Percentiles rank a stretch among this genome's conserved stretches.
Conservation (phyloP, 1,140 invertebrate species). For the Phocides pigmalion region DNA sequence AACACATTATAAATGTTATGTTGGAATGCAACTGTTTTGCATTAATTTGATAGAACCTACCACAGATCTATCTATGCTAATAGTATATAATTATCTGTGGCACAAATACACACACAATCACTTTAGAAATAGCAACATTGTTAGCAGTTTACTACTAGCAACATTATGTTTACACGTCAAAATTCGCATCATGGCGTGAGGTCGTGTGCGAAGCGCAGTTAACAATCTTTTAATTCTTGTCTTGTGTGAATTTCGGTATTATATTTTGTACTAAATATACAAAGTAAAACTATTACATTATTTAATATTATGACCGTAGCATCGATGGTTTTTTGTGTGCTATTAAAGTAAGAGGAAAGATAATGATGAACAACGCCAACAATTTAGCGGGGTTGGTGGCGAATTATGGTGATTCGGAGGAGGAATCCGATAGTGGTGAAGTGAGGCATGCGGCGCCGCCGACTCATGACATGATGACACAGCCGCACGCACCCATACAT, state of each 20-base stretch:
- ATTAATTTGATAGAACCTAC: too few relatives aligned
- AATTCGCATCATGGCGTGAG: neutral
- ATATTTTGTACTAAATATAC: neutral
- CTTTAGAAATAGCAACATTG: too few relatives aligned
- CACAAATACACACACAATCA: too few relatives aligned
- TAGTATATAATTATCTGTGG: too few relatives aligned
- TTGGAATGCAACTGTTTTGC: too few relatives aligned
- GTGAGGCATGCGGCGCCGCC: constrained; percentile 14
- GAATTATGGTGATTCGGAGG: constrained; percentile 74
- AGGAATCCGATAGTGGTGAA: constrained; percentile 60
- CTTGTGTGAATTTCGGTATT: neutral
- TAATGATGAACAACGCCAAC: constrained; percentile 62
- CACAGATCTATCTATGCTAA: too few relatives aligned
- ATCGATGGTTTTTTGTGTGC: neutral
- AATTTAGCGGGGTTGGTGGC: constrained; percentile 65
- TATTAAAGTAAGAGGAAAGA: neutral
- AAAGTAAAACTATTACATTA: neutral
- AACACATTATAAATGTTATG: too few relatives aligned
- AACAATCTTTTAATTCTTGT: neutral
- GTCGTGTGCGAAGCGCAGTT: neutral
- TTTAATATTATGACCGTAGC: neutral
- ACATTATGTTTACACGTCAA: neutral
- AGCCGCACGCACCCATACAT: constrained; percentile 46
- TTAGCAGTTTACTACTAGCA: too few relatives aligned
- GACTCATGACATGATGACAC: neutral